Evolutionary conservation across 2,888 invertebrate genomes (phyloP), one percentile per base, ranked within the genome.

Genomic region (Diarsia brunnea): DNA sequence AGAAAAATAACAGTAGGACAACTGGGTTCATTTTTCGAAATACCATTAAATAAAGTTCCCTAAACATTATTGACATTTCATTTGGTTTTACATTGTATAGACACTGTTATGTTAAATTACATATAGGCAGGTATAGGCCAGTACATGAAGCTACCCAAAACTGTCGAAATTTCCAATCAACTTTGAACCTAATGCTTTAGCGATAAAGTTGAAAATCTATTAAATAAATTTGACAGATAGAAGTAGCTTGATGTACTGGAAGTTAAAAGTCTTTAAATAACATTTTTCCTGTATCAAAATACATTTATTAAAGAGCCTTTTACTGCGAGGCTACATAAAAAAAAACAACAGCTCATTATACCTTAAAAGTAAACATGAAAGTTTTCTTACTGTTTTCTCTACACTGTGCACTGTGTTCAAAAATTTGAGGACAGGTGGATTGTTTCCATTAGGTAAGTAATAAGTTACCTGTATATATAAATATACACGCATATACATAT

Each of bases 391-490:
- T 81, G 78, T 60, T 24, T 53, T 63, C 1, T 67, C 38, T 71
- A n/a, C 1, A 69, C 63, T 73, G 49, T 69, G 75, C 1, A 69
- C 63, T 73, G 49, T 69, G 75, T 1, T 69, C 67, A 60, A 67
- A 74, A 75, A 49, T 12, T 51, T 16, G 45, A 51, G 12, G 38
- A 47, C 76, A 79, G 78, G 71, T 81, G 78, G 61, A 43, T 61
- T 14, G 55, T 61, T 53, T 60, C 69, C 60, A 84, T 83, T 75
- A 85, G 14, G 21, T 8, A 21, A 76, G 58, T 69, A 58, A 58
- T 69, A 66, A 72, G 43, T 69, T 63, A 16, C 24, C 45, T 49
- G 7, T 60, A 58, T 16, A 47, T 16, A 14, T 4, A 24, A n/a
- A 14, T 21, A 43, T n/a, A 63, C 14, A 14, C n/a, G 4, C 43